Evolutionary conservation across 2,888 invertebrate species (phyloP), one percentile per base, ranked within the genome.

Genomic region (Sturmia bella): DNA sequence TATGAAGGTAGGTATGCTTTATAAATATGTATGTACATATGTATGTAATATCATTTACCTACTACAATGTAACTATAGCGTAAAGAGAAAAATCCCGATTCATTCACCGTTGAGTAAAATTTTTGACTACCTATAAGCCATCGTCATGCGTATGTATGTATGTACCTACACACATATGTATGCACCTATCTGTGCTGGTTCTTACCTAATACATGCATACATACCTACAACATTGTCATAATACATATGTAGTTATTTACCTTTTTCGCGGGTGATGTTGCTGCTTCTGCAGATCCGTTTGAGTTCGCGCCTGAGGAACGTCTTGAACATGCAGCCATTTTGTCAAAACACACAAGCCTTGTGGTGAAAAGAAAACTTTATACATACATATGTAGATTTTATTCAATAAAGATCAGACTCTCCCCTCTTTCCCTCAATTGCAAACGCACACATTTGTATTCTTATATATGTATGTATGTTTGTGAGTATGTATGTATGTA

Each of bases 261-360:
- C 84, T 80, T 83, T 64, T 80, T 84, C 39, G 48, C 37, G 48
- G 76, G 64, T 19, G 74, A 63, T 48, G 52, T 24, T 15, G 32
- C 56, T 9, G 48, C 32, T 66, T 57, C 64, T 4, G 32, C 19
- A 5, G 70, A 61, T 32, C 48, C 83, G 70, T 76, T 78, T 13
- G 72, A 76, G 54, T 66, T 79, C 61, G 72, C 75, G 41, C 74
- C 69, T 41, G 75, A 80, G 54, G 77, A 80, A 39, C 64, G 57
- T 61, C 80, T 48, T 12, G 73, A 61, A 24, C 61, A 24, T 57
- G 80, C 56, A 64, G 75, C 45, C 78, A 83, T 73, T 64, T 70
- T 69, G 32, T 32, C 32, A 32, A 32, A n/a, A 32, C 6, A 4
- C 27, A 27, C 27, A 32, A 32, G 6, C 7, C 32, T 32, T 32